Evolutionary conservation across 2,113 vertebrate species (phyloP), one percentile per base, ranked within the genome.

Genomic region (Grus americana): DNA sequence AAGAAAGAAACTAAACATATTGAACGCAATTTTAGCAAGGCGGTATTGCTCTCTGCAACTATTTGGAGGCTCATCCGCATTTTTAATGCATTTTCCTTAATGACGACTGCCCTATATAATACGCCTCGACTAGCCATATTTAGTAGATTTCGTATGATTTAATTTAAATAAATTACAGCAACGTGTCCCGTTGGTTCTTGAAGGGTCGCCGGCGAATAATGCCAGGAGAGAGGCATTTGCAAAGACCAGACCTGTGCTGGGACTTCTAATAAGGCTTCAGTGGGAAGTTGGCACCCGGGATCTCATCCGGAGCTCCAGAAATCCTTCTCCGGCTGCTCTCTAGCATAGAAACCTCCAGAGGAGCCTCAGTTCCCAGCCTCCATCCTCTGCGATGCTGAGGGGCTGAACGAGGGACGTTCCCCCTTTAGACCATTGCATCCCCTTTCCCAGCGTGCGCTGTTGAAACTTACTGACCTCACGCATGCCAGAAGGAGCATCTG

Each of bases 301-400:
- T 66, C 52, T 67, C 67, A 42, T 18, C 24, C 3, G 17, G n/a
- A 80, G 22, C 73, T 74, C 44, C 19, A 65, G 38, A 36, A 52
- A 54, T 52, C 50, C 29, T 47, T 36, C 73, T 68, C 49, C 2
- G 0, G 79, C 42, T 58, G 55, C 67, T 88, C 15, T 71, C 58
- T 12, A 44, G 30, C 40, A 40, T 3, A 6, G 50, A 40, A 70
- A 68, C 62, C 30, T 24, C 24, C 44, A 27, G 42, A 62, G 46
- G 20, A 61, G 12, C 32, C 47, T 78, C 78, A 26, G n/a, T 34
- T 62, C 44, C 49, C 63, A 59, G 50, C 34, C 34, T 50, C 15
- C 46, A 6, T 0, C 0, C 46, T 18, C 70, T 0, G 2, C 1
- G 13, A 9, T 17, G 47, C 65, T 44, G 46, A 66, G n/a, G 18